Conservation (phyloP, 2,113 vertebrate genomes). For the Chamaetylas fuelleborni region DNA sequence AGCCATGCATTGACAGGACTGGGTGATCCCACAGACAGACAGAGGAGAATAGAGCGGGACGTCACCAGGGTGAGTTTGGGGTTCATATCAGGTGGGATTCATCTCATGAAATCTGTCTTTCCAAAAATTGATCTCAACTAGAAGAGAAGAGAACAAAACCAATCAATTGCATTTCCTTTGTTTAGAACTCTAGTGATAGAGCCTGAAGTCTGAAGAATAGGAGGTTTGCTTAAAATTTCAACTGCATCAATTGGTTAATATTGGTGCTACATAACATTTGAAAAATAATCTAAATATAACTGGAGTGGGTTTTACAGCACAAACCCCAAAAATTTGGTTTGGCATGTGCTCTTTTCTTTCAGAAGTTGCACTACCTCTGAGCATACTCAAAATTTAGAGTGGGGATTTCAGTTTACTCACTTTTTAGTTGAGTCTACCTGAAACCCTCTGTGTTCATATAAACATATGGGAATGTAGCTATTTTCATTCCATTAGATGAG, state of each 20-base stretch:
- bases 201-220: background rate
- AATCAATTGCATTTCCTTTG: background rate
- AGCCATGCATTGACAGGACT: constrained; percentile 78
- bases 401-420: background rate
- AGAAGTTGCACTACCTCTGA: background rate
- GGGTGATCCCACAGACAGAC: constrained; percentile 73
- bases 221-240: background rate
- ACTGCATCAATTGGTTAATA: background rate
- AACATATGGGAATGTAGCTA: background rate
- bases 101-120: background rate
- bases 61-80: constrained; percentile 75
- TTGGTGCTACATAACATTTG: background rate
- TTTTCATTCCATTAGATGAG: background rate
- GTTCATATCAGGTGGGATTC: background rate
- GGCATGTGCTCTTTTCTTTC: background rate
- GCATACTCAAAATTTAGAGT: background rate
- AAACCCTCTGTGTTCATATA: background rate
- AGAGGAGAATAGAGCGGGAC: constrained; percentile 80
- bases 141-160: background rate
- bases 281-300: background rate
- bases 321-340: background rate
- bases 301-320: background rate
- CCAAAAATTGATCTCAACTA: background rate
- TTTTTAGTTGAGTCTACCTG: background rate
- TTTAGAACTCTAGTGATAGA: background rate